Percentiles rank a stretch among this genome's conserved stretches.
Conservation (phyloP, 1,140 invertebrate species). For the Cyphomyrmex costatus region DNA sequence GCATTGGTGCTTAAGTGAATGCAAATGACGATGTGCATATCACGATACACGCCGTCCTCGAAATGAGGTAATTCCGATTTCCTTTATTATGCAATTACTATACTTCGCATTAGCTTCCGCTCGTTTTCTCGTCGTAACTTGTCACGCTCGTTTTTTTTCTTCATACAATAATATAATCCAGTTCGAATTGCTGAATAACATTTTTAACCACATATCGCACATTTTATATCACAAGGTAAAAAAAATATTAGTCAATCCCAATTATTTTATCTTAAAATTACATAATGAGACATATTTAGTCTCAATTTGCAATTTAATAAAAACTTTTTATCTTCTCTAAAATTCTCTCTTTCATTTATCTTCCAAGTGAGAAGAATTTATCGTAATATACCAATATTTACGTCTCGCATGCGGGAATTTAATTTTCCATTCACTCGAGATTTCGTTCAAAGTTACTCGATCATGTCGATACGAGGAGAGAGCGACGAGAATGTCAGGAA, state of each 20-base stretch:
- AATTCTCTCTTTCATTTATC: background rate
- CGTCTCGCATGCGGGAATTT: background rate
- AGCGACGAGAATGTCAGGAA: constrained; percentile 50
- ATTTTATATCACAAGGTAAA: constrained; percentile 7
- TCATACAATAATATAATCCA: background rate
- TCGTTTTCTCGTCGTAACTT: constrained; percentile 32
- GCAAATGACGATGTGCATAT: constrained; percentile 54
- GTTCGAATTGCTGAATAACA: background rate
- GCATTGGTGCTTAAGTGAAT: constrained; percentile 35
- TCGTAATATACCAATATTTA: background rate
- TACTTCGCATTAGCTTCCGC: constrained; percentile 48
- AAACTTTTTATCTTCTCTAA: background rate
- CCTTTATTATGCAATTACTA: constrained; percentile 58
- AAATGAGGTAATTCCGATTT: constrained; percentile 47
- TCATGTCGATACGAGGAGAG: background rate
- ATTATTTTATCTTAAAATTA: background rate
- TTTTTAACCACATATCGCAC: background rate
- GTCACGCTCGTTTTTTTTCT: constrained; percentile 7
- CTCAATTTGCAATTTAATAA: constrained; percentile 6
- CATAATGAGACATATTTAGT: background rate
- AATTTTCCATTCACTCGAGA: background rate
- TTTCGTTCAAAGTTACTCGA: background rate
- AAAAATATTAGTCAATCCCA: too few species aligned
- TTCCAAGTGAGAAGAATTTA: background rate
- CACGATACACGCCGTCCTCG: constrained; percentile 38